Evolutionary conservation across 2,888 invertebrate species (phyloP), one percentile per base, ranked within the genome.

Genomic region (Microctonus brassicae): DNA sequence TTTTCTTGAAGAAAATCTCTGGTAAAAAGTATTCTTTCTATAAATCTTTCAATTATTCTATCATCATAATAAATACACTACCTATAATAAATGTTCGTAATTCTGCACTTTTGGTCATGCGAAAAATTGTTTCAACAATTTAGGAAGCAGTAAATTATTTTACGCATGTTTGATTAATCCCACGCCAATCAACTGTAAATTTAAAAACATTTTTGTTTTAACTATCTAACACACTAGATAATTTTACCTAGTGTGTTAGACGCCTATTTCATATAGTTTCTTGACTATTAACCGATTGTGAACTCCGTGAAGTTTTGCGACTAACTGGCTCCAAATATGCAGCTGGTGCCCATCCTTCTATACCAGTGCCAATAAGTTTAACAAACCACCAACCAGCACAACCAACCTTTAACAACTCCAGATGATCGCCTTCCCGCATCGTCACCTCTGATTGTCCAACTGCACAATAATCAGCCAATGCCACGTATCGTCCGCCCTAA

Each of bases 331-430:
- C 96, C 88, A 97, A 90, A 89, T 97, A 97, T 36, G 96, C 96
- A 65, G 96, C 96, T 70, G 97, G 97, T 73, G 96, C 97, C 97
- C 97, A 98, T 79, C 97, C 97, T 88, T 96, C 96, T 83, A 92
- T 90, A 79, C 92, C 90, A 74, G 90, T 89, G 79, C 94, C 94
- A 86, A 94, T 90, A 71, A 95, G 91, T 83, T 94, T 94, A 85
- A 97, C 95, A 90, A 95, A 97, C 97, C 97, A 97, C 97, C 97
- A 97, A 79, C 97, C 97, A 79, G 96, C 96, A 89, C 95, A 96
- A 86, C 97, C 97, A 80, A 96, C 94, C 89, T 97, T 96, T 79
- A 97, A 91, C 79, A 97, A 91, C 87, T 97, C 96, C 79, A 97
- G 93, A 81, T 92, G 91, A 89, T 97, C 97, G 24, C 97, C 97